Conservation (phyloP, 2,113 vertebrate genomes). For the Telmatochromis brachygnathus region DNA sequence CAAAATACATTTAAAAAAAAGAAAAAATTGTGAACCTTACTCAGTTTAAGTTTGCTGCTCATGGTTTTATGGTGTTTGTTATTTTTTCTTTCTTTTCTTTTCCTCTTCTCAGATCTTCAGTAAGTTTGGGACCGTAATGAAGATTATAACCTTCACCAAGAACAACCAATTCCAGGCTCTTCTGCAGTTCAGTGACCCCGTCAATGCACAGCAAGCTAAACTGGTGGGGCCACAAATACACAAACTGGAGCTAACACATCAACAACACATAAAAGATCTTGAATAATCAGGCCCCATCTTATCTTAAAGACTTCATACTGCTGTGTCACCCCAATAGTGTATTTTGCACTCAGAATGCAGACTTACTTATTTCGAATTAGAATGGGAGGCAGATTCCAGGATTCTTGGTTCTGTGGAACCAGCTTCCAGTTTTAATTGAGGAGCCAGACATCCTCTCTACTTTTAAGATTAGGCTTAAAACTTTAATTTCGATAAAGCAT, state of each 20-base stretch:
- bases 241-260: not conserved
- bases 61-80: not conserved
- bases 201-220: slow-evolving; percentile 96
- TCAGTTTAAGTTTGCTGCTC: not conserved
- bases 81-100: not conserved
- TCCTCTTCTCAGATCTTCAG: slow-evolving; percentile 84
- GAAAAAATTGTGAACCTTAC: not conserved
- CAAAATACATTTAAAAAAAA: not conserved
- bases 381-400: not conserved
- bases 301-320: not conserved
- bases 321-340: not conserved
- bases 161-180: slow-evolving; percentile 99
- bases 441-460: not conserved
- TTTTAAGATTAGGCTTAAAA: not conserved
- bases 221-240: slow-evolving; percentile 75
- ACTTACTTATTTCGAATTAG: not conserved
- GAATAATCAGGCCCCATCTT: not conserved
- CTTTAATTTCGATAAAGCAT: not conserved
- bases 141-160: slow-evolving; percentile 99
- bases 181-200: slow-evolving; percentile 93
- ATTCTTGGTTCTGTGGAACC: not conserved
- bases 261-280: not conserved
- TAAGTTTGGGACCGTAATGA: slow-evolving; percentile 97
- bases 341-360: not conserved
- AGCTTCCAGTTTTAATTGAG: not conserved